These are phyloP conservation scores for Zaprionus taronus DNA, from an alignment of 1,140 invertebrate genomes.

Conservation along the genomic window DNA sequence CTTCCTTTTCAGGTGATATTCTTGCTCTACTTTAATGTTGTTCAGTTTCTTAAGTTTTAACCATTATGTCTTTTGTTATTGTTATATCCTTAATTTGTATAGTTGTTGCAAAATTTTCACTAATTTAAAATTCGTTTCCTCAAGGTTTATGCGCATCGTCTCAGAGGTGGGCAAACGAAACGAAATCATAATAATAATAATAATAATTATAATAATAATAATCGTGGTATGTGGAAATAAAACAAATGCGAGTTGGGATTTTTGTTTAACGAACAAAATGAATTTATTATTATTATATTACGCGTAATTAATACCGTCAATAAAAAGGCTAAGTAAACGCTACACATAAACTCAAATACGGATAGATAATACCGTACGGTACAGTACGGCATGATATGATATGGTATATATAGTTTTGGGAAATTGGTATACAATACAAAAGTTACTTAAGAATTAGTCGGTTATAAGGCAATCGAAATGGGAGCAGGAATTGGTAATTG, in stretches of 20 bases:
- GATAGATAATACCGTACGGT: conserved; percentile 18
- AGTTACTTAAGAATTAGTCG: conserved; percentile 73
- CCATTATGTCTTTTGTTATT: conserved; percentile 36
- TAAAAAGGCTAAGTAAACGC: conserved; percentile 77
- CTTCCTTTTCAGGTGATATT: conserved; percentile 15
- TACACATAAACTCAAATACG: conserved; percentile 63
- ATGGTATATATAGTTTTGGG: conserved; percentile 37
- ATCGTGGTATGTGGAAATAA: conserved; percentile 39
- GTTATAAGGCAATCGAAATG: conserved; percentile 28
- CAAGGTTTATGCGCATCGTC: conserved; percentile 67
- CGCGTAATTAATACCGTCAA: conserved; percentile 80
- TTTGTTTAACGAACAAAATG: conserved; percentile 81
- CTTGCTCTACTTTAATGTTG: neutral
- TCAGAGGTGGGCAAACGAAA: neutral
- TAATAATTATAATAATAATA: neutral
- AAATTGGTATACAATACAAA: conserved; percentile 56
- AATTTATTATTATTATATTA: conserved; percentile 64
- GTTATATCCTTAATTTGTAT: conserved; percentile 55
- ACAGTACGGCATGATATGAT: conserved; percentile 13
- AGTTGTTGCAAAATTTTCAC: conserved; percentile 76
- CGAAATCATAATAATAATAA: conserved; percentile 7
- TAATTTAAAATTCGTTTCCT: conserved; percentile 84
- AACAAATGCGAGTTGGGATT: conserved; percentile 49
- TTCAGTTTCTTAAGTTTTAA: conserved; percentile 29
- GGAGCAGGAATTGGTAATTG: conserved; percentile 4